phyloP scores from a whole-genome alignment of 2,797 vertebrate genomes.

The Cryptoprocta ferox region DNA sequence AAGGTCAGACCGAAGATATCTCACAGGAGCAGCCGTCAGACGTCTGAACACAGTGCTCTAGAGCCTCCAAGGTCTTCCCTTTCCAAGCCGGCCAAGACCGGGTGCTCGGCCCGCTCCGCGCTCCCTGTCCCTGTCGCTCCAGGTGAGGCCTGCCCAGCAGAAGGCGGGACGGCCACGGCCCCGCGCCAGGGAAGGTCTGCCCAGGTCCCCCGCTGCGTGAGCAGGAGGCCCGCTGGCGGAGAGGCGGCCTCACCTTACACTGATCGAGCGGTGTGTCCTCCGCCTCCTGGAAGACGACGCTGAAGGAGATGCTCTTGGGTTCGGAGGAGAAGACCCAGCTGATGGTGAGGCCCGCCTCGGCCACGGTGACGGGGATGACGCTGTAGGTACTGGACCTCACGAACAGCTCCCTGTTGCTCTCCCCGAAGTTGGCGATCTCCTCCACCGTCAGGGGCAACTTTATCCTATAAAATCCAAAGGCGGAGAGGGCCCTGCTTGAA shows the following conservation, averaged over 20 bases:
- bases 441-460: constrained; percentile 91
- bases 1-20: neutral
- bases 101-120: neutral
- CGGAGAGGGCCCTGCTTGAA: neutral
- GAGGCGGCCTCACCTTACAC: constrained; percentile 90
- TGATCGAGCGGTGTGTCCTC: constrained; percentile 90
- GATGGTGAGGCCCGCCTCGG: constrained; percentile 90
- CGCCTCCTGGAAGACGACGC: constrained; percentile 92
- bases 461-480: constrained; percentile 87
- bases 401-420: constrained; percentile 92
- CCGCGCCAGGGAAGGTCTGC: neutral
- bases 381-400: constrained; percentile 96
- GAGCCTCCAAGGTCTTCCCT: neutral
- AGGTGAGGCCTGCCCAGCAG: neutral
- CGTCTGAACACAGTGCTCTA: neutral
- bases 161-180: neutral
- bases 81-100: neutral
- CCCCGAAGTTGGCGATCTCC: constrained; percentile 92
- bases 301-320: constrained; percentile 96
- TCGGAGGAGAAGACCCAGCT: constrained; percentile 97
- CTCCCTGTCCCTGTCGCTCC: neutral
- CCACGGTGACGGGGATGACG: constrained; percentile 89
- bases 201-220: neutral
- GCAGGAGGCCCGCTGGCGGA: neutral
- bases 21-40: neutral